phyloP scores from a whole-genome alignment of 2,113 vertebrate species.

The Trinectes maculatus region DNA sequence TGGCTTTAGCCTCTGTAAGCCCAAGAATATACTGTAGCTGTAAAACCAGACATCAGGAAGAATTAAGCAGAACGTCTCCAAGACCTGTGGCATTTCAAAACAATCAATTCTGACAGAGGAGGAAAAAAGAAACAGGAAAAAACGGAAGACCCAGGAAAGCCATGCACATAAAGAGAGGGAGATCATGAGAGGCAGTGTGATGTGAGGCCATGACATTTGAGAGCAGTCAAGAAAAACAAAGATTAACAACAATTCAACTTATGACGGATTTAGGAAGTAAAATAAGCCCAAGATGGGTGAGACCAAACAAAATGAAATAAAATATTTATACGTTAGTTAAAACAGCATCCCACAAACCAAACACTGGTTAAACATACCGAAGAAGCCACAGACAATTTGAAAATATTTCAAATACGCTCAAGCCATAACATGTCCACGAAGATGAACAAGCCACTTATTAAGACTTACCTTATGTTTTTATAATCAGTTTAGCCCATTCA shows the following conservation, averaged over 20 bases:
- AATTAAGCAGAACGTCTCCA: not conserved
- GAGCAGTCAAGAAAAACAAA: constrained; percentile 17
- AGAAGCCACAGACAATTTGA: constrained; percentile 28
- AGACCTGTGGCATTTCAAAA: not conserved
- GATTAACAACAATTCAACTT: constrained; percentile 3
- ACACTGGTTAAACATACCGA: constrained; percentile 24
- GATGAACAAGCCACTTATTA: constrained; percentile 17
- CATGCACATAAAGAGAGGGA: constrained; percentile 3
- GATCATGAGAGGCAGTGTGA: constrained; percentile 1
- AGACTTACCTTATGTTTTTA: constrained; percentile 39
- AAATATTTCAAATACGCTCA: constrained; percentile 35
- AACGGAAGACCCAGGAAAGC: not conserved
- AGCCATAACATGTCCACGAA: constrained; percentile 13
- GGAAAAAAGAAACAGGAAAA: not conserved
- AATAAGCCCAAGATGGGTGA: constrained; percentile 6
- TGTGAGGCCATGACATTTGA: constrained; percentile 10
- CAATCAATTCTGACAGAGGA: not conserved
- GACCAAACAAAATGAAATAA: constrained; percentile 7
- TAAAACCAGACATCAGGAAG: not conserved
- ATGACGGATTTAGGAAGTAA: constrained; percentile 20
- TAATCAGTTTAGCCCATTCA: not conserved
- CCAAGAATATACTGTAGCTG: not conserved
- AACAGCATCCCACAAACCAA: constrained; percentile 21
- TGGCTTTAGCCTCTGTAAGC: not conserved
- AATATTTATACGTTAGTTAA: too few species aligned